A percentile compares a stretch with the other conserved stretches of the same genome.
Conservation (phyloP, 2,888 invertebrate species). For the Drosophila kuntzei region DNA sequence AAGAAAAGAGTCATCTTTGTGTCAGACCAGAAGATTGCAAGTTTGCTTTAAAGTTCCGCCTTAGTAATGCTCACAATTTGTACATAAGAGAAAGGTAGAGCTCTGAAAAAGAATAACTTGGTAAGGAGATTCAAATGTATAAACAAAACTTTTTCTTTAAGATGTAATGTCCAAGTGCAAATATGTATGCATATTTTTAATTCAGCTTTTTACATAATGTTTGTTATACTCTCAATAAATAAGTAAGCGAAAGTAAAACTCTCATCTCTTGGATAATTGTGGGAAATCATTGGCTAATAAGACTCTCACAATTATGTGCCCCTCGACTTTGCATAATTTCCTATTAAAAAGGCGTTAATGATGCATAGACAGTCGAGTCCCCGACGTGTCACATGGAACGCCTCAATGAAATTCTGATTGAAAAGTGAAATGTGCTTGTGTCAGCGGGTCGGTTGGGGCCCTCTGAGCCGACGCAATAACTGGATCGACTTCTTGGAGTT, state of each 20-base stretch:
- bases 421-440: conserved; percentile 70
- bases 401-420: conserved; percentile 80
- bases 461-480: conserved; percentile 8
- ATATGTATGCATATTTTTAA: not conserved
- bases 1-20: conserved; percentile 15
- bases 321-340: conserved; percentile 36
- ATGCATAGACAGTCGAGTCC: conserved; percentile 48
- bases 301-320: conserved; percentile 24
- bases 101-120: not conserved
- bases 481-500: conserved; percentile 26
- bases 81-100: not conserved
- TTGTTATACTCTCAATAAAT: not conserved
- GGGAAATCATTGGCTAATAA: conserved; percentile 35
- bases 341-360: conserved; percentile 66
- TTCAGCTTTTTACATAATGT: not conserved
- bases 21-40: not conserved
- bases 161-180: not conserved
- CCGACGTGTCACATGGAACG: conserved; percentile 75
- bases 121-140: not conserved
- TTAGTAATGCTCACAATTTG: not conserved
- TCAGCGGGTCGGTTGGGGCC: conserved; percentile 32
- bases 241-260: not conserved
- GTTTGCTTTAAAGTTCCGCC: conserved; percentile 1
- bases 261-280: conserved; percentile 10
- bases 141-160: not conserved